phyloP scores from a whole-genome alignment of 2,797 vertebrate species.

The Rhinophrynus dorsalis region DNA sequence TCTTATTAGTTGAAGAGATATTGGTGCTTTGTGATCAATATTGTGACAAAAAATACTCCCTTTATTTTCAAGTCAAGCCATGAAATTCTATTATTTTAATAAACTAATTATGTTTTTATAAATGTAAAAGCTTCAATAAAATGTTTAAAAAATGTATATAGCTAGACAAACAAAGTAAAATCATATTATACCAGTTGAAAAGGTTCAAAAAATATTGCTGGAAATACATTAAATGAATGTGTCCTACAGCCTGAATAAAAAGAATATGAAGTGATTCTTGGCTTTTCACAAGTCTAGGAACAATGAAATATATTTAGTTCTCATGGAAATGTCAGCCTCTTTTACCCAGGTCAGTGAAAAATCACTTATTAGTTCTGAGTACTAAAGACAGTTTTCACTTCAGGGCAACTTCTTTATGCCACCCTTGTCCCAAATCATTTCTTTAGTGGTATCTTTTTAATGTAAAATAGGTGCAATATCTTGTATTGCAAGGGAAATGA shows the following conservation, averaged over 20 bases:
- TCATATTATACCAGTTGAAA: constrained; percentile 5
- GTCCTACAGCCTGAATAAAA: constrained; percentile 6
- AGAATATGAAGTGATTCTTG: constrained; percentile 10
- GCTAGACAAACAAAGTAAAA: background rate
- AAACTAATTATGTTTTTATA: too few relatives aligned
- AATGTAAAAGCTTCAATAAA: background rate
- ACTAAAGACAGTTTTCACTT: constrained; percentile 42
- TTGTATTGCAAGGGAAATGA: constrained; percentile 36
- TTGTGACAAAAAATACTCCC: too few relatives aligned
- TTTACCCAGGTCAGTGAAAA: constrained; percentile 45
- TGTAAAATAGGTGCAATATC: constrained; percentile 39
- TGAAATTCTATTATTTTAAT: too few relatives aligned
- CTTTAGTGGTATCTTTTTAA: constrained; percentile 43
- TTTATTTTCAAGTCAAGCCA: too few relatives aligned
- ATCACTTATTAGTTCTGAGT: constrained; percentile 39
- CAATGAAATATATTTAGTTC: constrained; percentile 42
- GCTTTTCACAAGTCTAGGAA: constrained; percentile 26
- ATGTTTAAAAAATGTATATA: background rate
- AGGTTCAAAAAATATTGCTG: constrained; percentile 10
- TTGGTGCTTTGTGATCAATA: too few relatives aligned
- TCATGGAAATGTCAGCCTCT: constrained; percentile 35
- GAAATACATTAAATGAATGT: constrained; percentile 10
- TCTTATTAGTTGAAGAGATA: too few relatives aligned
- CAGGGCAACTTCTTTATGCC: constrained; percentile 43
- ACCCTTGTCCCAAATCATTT: constrained; percentile 45